Evolutionary conservation across 2,797 vertebrate species (phyloP).

Genomic region (Rhinella marina): DNA sequence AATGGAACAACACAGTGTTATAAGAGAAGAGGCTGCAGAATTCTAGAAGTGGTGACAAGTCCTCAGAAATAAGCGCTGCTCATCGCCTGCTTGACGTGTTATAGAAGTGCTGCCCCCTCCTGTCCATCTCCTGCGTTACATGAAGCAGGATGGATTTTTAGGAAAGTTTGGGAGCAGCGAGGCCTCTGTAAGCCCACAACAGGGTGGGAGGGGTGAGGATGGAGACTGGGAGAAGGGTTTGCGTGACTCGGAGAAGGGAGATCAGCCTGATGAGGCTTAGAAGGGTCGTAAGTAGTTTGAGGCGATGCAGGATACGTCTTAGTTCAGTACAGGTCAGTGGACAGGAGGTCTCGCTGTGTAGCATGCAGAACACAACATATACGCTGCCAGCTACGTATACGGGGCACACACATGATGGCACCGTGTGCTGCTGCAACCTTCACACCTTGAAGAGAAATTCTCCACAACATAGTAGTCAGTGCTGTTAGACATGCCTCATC

Average conservation of each 20-base stretch:
- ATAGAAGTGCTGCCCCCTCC: not conserved
- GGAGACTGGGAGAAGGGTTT: no score
- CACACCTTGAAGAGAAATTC: not conserved
- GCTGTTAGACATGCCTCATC: not conserved
- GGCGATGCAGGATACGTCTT: not conserved
- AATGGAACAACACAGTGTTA: no score
- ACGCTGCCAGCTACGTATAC: not conserved
- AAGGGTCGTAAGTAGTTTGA: not conserved
- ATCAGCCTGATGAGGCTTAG: not conserved
- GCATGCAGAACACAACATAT: not conserved
- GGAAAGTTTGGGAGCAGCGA: conserved; percentile 6
- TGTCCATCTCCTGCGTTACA: not conserved
- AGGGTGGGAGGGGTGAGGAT: not conserved
- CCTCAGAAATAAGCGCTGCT: no score
- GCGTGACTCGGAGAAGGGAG: not conserved
- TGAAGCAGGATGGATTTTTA: not conserved
- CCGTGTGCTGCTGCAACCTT: not conserved
- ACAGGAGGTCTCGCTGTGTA: not conserved
- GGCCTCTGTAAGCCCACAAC: not conserved
- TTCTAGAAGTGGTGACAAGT: no score
- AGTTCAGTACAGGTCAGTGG: not conserved
- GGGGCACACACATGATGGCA: not conserved
- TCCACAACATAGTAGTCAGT: not conserved
- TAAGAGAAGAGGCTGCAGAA: no score
- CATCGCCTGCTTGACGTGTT: no score